Base-by-base conservation (phyloP, 1,140 invertebrate genomes). In the Leptinotarsa texana region DNA sequence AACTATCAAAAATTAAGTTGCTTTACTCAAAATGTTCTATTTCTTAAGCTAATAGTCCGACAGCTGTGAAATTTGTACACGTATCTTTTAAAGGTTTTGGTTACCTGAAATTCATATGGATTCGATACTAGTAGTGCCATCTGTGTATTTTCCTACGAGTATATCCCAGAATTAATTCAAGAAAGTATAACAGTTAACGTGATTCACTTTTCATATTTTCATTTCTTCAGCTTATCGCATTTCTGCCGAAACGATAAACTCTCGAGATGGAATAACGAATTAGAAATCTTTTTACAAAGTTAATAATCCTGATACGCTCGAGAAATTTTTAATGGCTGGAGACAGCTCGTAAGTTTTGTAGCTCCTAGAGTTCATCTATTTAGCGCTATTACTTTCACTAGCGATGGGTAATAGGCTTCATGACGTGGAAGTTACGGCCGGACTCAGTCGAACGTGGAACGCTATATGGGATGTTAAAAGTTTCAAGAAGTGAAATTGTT, bases 261-360 rank as follows among this genome's bases (percentile, higher is more conserved):
- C 51, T 57, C 0, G 13, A 57, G 17, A 57, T n/a, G 15, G n/a
- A 57, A 57, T 18, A 57, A 15, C 15, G 51, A 17, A 42, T 57
- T 57, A n/a, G 4, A n/a, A 18, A n/a, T 15, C 17, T 17, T n/a
- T 57, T 8, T n/a, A 18, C 17, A 13, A 3, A 57, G 51, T 57
- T 15, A 57, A 57, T 57, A 57, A 17, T n/a, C 17, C 51, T 15
- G 17, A 17, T 57, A 3, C 3, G 51, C 51, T 57, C 4, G 15
- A 57, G 15, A n/a, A 57, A 57, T 57, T 57, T 57, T 57, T 57
- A 57, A 57, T 57, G 51, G 3, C 51, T 57, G 51, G 51, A 57
- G 51, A 57, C 17, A 18, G 4, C 51, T 57, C 51, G 51, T 15
- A n/a, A 42, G 17, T 57, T n/a, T 57, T 15, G 51, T 57, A 15